phyloP scores from a whole-genome alignment of 1,140 invertebrate genomes.

The Ctenoplectra terminalis region DNA sequence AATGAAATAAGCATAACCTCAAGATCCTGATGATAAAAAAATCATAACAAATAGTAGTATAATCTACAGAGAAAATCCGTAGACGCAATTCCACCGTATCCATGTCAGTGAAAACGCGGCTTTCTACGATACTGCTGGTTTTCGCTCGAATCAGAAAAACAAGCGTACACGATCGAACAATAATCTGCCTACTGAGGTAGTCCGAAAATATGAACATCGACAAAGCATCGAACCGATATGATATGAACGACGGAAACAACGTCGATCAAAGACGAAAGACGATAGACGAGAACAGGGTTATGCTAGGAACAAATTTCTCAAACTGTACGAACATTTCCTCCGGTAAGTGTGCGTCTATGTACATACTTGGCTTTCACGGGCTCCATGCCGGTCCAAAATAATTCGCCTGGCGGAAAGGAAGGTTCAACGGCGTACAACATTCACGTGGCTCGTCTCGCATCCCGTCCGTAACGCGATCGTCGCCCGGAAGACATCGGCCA shows the following conservation, averaged over 20 bases:
- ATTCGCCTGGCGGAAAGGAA: conserved; percentile 40
- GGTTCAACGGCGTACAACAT: conserved; percentile 36
- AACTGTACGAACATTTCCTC: background rate
- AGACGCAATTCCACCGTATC: background rate
- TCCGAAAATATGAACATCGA: too few species aligned
- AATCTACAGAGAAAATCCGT: too few species aligned
- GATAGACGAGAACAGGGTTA: background rate
- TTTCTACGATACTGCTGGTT: background rate
- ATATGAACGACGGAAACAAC: background rate
- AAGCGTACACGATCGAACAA: background rate
- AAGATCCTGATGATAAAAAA: too few species aligned
- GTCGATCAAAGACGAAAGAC: background rate
- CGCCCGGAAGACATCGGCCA: conserved; percentile 37
- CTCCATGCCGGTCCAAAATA: conserved; percentile 52
- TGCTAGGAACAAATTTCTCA: background rate
- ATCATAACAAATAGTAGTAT: too few species aligned
- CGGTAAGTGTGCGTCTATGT: background rate
- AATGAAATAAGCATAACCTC: too few species aligned
- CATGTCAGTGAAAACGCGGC: conserved; percentile 9
- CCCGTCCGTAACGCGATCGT: conserved; percentile 32
- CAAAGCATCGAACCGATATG: background rate
- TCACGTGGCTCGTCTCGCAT: conserved; percentile 43
- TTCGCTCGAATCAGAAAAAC: background rate
- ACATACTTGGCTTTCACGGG: conserved; percentile 61
- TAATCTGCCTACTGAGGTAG: background rate